Evolutionary conservation across 2,888 invertebrate genomes (phyloP), one percentile per base, ranked within the genome.

Genomic region (Boloria selene): DNA sequence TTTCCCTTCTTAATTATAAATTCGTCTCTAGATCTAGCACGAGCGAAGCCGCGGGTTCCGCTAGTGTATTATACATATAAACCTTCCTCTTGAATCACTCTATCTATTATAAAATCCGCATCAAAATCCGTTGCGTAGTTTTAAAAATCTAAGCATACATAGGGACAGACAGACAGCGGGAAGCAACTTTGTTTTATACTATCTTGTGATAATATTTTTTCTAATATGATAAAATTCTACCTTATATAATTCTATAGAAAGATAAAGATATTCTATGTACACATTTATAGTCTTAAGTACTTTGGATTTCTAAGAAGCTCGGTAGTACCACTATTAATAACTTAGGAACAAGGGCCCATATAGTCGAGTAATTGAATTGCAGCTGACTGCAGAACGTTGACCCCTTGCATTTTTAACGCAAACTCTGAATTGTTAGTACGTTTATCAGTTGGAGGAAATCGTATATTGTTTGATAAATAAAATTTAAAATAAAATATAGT

Each of bases 381-480:
- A 70, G 42, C 64, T 67, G 58, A 65, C 55, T 66, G 31, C 63
- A 59, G 70, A 38, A 61, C 69, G 55, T 68, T 71, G 69, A 70
- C 72, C 69, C 65, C 71, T 56, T 61, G 55, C 59, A 66, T 70
- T 72, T 67, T 67, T 68, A 56, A 64, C 60, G 61, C 61, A 51
- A 61, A 59, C 44, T 52, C 58, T 14, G 49, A 13, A 10, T 16
- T 59, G 17, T 50, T n/a, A 13, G 14, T 14, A 31, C 7, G 17
- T 49, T 59, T 59, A 59, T 59, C 59, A 38, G 49, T 59, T 38
- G 31, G 14, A 17, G 31, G 59, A 59, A 31, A 38, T 38, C 49
- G 38, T 59, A 50, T 38, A 47, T 22, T 59, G 16, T 31, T 10
- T 38, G 51, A 51, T 44, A 38, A 16, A n/a, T 31, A 16, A 42